A percentile compares a stretch with the other conserved stretches of the same genome.
Conservation (phyloP, 2,888 invertebrate species). For the Oscheius onirici region DNA sequence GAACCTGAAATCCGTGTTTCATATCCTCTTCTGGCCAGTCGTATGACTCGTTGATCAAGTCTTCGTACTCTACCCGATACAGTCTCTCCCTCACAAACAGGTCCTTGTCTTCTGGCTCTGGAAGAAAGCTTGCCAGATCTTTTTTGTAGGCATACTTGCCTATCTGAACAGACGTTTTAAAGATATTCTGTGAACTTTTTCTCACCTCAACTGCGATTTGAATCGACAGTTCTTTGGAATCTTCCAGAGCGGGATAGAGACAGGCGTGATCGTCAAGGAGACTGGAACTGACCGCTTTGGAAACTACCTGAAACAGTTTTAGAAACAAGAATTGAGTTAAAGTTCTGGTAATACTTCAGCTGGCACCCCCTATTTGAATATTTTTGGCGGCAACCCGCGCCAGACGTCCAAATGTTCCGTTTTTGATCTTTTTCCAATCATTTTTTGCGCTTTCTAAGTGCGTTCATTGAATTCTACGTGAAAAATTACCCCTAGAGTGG, state of each 20-base stretch:
- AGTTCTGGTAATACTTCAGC: no score
- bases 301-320: constrained; percentile 78
- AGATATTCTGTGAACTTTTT: not conserved
- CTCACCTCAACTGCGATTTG: constrained; percentile 76
- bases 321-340: not conserved
- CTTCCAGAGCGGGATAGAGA: constrained; percentile 87
- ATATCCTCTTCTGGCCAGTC: constrained; percentile 73
- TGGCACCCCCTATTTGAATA: no score
- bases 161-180: constrained; percentile 29
- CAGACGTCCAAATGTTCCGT: no score
- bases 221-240: constrained; percentile 86
- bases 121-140: constrained; percentile 75
- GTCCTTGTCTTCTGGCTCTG: constrained; percentile 76
- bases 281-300: constrained; percentile 83
- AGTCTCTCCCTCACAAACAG: constrained; percentile 74
- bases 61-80: constrained; percentile 74
- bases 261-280: constrained; percentile 84
- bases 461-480: no score
- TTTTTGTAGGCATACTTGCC: constrained; percentile 81
- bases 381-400: no score
- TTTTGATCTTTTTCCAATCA: no score
- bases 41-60: constrained; percentile 74
- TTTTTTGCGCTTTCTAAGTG: no score
- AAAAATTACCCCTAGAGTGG: no score
- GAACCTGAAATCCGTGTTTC: constrained; percentile 67